Evolutionary conservation across 2,888 invertebrate genomes (phyloP).

Genomic region (Biston stratarius): DNA sequence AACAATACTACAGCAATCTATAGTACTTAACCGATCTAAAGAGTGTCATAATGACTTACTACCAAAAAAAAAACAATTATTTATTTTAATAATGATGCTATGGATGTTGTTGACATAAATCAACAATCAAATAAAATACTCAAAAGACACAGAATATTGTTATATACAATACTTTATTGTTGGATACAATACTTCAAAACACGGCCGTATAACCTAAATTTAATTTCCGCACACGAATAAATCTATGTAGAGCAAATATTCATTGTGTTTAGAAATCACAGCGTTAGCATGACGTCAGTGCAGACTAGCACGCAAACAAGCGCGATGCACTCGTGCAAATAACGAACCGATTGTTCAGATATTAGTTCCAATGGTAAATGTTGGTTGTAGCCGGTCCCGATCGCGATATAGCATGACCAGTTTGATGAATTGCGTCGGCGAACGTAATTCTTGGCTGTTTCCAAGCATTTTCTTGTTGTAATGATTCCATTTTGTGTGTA

Average conservation of each 20-base stretch:
- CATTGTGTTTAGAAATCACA: conserved; percentile 62
- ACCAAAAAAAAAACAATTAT: too few species aligned
- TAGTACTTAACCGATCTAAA: too few species aligned
- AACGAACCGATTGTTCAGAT: conserved; percentile 68
- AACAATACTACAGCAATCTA: too few species aligned
- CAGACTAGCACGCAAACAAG: conserved; percentile 59
- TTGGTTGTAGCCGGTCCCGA: conserved; percentile 57
- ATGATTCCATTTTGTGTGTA: conserved; percentile 39
- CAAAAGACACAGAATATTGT: conserved; percentile 6
- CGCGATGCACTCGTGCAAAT: conserved; percentile 59
- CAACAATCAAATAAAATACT: conserved; percentile 11
- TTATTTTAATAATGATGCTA: too few species aligned
- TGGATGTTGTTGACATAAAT: too few species aligned
- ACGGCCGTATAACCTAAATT: conserved; percentile 33
- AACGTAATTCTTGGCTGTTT: conserved; percentile 58
- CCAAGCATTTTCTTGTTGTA: conserved; percentile 40
- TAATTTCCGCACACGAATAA: conserved; percentile 45
- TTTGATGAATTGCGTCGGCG: conserved; percentile 69
- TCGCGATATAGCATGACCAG: conserved; percentile 69
- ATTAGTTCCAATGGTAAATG: conserved; percentile 74
- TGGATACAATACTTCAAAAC: conserved; percentile 18
- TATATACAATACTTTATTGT: too few species aligned
- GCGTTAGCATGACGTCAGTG: conserved; percentile 56
- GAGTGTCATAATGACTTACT: too few species aligned
- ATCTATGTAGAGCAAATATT: conserved; percentile 48